Evolutionary conservation across 2,888 invertebrate species (phyloP), one percentile per base, ranked within the genome.

Genomic region (Corythucha ciliata): DNA sequence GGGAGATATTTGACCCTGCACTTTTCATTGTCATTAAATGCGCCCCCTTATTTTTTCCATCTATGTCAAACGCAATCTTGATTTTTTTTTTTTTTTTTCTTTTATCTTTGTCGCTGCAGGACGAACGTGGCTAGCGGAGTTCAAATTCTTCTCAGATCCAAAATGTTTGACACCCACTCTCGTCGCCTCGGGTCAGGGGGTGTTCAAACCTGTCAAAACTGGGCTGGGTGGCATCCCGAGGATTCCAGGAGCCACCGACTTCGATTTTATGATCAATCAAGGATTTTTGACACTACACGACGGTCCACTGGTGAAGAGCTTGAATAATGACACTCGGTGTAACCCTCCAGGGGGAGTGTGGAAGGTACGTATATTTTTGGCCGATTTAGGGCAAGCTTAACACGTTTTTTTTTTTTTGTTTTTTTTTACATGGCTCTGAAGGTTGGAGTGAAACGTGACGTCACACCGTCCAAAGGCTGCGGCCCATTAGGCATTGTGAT

Each of bases 111-210:
- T 7, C 12, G 18, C 42, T 48, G 14, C 48, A 57, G 57, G 57
- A 7, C 44, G 48, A n/a, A 68, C 68, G 2, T 76, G 76, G 75
- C 65, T 69, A 36, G 74, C 73, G 0, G 69, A 70, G 52, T 75
- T 75, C 59, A 70, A 70, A 56, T 75, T 75, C 64, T 76, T 69
- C 63, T 66, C 68, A 18, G 77, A 78, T 63, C 71, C 75, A 0
- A 66, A 70, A 29, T 78, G 78, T 59, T 65, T 65, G 1, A 65
- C 68, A 27, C 68, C 72, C 0, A 72, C 72, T 54, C 74, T 76
- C 63, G 69, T 69, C 5, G 68, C 76, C 2, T 68, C 68, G 2
- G 75, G 74, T 4, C 68, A 70, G 16, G 77, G 78, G 0, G 36
- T 39, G 24, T 51, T 45, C 18, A 37, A 44, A 6, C 29, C 51